phyloP scores from a whole-genome alignment of 1,140 invertebrate species.

The Potamilus streckersoni region DNA sequence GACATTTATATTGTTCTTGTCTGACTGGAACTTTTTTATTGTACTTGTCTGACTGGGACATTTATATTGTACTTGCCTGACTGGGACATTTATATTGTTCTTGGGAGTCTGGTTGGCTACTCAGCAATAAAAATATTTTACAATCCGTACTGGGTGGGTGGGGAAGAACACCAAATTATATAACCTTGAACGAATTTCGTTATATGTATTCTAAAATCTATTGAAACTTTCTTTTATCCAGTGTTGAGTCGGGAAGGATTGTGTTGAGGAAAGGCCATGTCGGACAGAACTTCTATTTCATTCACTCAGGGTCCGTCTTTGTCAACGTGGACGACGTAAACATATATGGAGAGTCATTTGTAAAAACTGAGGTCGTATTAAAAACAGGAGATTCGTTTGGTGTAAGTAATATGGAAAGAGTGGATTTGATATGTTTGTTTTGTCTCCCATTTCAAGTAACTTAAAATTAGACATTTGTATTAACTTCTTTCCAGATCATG shows the following conservation, averaged over 20 bases:
- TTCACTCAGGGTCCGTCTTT: conserved; percentile 60
- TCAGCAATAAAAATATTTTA: not conserved
- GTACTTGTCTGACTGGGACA: not conserved
- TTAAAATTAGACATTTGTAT: not conserved
- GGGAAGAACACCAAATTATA: not conserved
- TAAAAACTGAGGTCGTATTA: conserved; percentile 51
- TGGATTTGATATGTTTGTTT: not conserved
- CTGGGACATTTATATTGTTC: not conserved
- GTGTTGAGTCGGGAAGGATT: conserved; percentile 50
- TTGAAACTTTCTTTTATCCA: conserved; percentile 22
- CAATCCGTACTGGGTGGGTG: not conserved
- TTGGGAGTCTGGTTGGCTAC: not conserved
- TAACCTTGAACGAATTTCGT: not conserved
- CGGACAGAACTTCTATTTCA: conserved; percentile 62
- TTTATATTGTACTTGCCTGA: not conserved
- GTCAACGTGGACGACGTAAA: conserved; percentile 52
- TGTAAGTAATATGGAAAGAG: conserved; percentile 32
- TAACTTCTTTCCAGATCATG: not conserved
- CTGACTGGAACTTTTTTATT: not conserved
- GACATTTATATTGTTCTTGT: not conserved
- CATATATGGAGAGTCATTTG: conserved; percentile 41
- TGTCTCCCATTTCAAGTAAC: not conserved
- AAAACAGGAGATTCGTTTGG: conserved; percentile 58
- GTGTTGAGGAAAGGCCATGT: conserved; percentile 59
- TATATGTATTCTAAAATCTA: too few relatives aligned